These are phyloP conservation scores for Melanogrammus aeglefinus DNA, from an alignment of 2,797 vertebrate species.

Conservation along the genomic window DNA sequence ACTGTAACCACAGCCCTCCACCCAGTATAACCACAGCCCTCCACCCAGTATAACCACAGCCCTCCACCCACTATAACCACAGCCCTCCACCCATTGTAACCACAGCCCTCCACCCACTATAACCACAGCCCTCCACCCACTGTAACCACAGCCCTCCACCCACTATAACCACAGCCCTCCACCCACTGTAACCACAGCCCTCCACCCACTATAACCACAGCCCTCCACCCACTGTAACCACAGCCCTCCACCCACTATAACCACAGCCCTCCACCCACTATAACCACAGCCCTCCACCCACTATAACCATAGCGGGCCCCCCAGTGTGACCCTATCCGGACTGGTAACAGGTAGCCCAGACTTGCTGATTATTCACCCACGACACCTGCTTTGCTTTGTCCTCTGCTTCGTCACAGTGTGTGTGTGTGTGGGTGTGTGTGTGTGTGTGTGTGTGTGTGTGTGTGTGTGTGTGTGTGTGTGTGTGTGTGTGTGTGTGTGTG, in stretches of 20 bases:
- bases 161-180: conserved; percentile 42
- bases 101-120: conserved; percentile 17
- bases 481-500: too few species aligned
- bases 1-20: conserved; percentile 20
- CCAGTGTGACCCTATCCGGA: conserved; percentile 46
- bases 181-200: too few species aligned
- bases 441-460: too few species aligned
- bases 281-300: conserved; percentile 34
- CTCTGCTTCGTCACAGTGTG: conserved; percentile 23
- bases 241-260: conserved; percentile 10
- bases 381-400: conserved; percentile 36
- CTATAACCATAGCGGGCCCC: conserved; percentile 24
- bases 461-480: too few species aligned
- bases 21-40: conserved; percentile 19
- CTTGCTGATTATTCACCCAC: conserved; percentile 54
- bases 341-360: conserved; percentile 42
- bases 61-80: too few species aligned
- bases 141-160: conserved; percentile 28
- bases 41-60: conserved; percentile 47
- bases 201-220: conserved; percentile 14
- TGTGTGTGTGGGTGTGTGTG: too few species aligned
- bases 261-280: conserved; percentile 38
- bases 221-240: not conserved
- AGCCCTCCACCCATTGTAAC: not conserved
- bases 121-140: conserved; percentile 20